These are phyloP conservation scores for Xestobium rufovillosum DNA, from an alignment of 2,888 invertebrate species.

Conservation along the genomic window DNA sequence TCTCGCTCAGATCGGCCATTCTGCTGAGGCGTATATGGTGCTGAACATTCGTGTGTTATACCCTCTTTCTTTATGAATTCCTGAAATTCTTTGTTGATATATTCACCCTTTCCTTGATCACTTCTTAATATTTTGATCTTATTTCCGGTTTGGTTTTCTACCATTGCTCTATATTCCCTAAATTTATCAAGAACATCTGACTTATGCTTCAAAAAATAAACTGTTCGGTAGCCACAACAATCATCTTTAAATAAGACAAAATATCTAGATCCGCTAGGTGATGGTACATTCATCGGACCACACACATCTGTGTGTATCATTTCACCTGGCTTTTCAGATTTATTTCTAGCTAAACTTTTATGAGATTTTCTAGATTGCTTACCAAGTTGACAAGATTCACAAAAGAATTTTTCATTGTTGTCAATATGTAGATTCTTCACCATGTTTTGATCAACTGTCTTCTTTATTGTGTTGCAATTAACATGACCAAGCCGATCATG, in stretches of 20 bases:
- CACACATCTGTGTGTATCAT: constrained; percentile 20
- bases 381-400: constrained; percentile 21
- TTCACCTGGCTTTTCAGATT: constrained; percentile 19
- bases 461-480: constrained; percentile 18
- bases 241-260: constrained; percentile 24
- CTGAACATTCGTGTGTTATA: constrained; percentile 24
- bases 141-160: constrained; percentile 17
- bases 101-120: constrained; percentile 16
- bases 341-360: constrained; percentile 6
- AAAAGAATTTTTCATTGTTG: constrained; percentile 19
- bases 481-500: constrained; percentile 26
- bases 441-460: too few relatives aligned
- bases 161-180: constrained; percentile 13
- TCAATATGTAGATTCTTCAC: constrained; percentile 17
- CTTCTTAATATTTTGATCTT: constrained; percentile 9
- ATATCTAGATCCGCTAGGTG: constrained; percentile 19
- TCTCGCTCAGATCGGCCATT: constrained; percentile 28
- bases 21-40: constrained; percentile 21
- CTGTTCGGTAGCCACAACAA: constrained; percentile 15
- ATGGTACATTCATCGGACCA: constrained; percentile 18
- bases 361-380: constrained; percentile 20
- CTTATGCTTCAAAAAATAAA: too few relatives aligned
- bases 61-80: constrained; percentile 21
- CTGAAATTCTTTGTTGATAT: constrained; percentile 8
- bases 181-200: too few relatives aligned